These are phyloP conservation scores for Micropoecilia bifurca DNA, from an alignment of 2,797 vertebrate species.

Conservation along the genomic window DNA sequence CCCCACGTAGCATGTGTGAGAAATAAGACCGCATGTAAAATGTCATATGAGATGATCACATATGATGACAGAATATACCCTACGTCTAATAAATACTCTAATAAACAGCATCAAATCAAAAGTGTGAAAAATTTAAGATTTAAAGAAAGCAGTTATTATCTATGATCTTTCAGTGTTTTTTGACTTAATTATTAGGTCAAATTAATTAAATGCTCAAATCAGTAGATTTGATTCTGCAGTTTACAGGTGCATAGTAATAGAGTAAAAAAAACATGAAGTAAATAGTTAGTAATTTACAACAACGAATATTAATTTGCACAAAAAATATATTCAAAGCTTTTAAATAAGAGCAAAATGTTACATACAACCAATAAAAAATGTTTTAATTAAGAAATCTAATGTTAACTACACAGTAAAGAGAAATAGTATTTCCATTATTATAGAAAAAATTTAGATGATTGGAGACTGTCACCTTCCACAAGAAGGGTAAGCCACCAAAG, in stretches of 20 bases:
- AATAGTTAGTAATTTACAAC: not conserved
- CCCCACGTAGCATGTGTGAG: slow-evolving; percentile 14
- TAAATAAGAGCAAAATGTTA: not conserved
- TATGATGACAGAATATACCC: slow-evolving; percentile 15
- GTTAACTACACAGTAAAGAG: not conserved
- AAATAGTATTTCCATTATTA: not conserved
- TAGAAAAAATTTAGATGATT: not conserved
- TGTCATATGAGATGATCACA: slow-evolving; percentile 35
- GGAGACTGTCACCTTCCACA: not conserved
- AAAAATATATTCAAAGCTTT: not conserved
- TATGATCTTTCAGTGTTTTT: slow-evolving; percentile 34
- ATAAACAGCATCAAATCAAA: slow-evolving; percentile 14
- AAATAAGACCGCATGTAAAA: slow-evolving; percentile 43
- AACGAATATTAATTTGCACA: not conserved
- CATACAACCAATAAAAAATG: not conserved
- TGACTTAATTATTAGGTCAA: slow-evolving; percentile 28
- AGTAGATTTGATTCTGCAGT: not conserved
- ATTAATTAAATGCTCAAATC: not conserved
- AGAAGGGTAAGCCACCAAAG: not conserved
- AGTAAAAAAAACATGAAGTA: not conserved
- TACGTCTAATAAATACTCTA: slow-evolving; percentile 22
- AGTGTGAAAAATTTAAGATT: slow-evolving; percentile 30
- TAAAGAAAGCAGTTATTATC: slow-evolving; percentile 21
- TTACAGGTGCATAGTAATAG: not conserved
- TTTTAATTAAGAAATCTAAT: not conserved